phyloP scores from a whole-genome alignment of 2,797 vertebrate genomes.

The Euthynnus affinis region DNA sequence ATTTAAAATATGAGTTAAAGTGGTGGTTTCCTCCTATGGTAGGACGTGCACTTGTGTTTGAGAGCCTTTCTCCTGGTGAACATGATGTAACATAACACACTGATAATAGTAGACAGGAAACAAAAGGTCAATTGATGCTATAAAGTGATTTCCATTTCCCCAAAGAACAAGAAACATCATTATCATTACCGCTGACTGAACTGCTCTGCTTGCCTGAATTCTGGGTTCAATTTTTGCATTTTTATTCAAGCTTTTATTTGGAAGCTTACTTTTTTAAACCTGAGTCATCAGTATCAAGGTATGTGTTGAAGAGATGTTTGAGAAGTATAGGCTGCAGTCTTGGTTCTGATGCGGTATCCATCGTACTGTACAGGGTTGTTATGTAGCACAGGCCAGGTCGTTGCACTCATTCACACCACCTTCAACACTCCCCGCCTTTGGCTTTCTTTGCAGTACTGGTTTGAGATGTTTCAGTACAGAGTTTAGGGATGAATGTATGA shows the following conservation, averaged over 20 bases:
- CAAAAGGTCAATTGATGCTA: constrained; percentile 61
- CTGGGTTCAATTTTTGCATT: constrained; percentile 67
- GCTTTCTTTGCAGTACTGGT: constrained; percentile 27
- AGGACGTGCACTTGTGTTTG: constrained; percentile 86
- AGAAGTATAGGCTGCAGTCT: constrained; percentile 24
- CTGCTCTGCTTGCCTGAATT: constrained; percentile 71
- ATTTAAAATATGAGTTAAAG: constrained; percentile 82
- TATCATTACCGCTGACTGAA: constrained; percentile 68
- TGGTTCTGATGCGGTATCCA: constrained; percentile 40
- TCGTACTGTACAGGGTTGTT: constrained; percentile 66
- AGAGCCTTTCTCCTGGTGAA: constrained; percentile 67
- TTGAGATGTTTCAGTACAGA: constrained; percentile 34
- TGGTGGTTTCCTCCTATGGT: constrained; percentile 99
- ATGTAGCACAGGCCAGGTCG: constrained; percentile 74
- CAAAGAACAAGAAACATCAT: constrained; percentile 61
- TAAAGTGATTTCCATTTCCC: constrained; percentile 55
- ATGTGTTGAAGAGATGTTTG: constrained; percentile 49
- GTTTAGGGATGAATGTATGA: constrained; percentile 56
- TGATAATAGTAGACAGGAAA: constrained; percentile 54
- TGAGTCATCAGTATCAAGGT: constrained; percentile 49
- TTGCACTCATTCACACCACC: constrained; percentile 44
- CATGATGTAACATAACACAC: constrained; percentile 62
- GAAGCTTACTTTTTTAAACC: constrained; percentile 52
- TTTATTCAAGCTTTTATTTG: constrained; percentile 51
- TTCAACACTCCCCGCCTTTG: constrained; percentile 21